Evolutionary conservation across 53 echinoderm and acorn worm genomes (phyloP), one percentile per base, ranked within the genome.

Genomic region (Pentamera pediparva): DNA sequence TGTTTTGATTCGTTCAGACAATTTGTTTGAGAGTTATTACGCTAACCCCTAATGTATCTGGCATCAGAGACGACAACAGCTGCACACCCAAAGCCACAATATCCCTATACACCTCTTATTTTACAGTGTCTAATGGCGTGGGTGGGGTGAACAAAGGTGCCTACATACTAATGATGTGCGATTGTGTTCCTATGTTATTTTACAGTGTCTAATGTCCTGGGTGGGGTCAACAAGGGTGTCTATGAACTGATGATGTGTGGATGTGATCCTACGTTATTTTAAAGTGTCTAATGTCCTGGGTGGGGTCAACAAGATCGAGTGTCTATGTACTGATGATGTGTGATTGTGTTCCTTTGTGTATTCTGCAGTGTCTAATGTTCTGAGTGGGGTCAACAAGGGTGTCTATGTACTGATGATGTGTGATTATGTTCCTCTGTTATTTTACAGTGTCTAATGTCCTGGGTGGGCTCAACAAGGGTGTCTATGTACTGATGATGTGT

Each of bases 391-490:
- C 13, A 96, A 96, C 75, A 87, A 83, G 75, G 96, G 96, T 57
- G 96, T 96, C 8, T 96, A 96, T 48, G 91, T 96, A 10, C 65
- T 93, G 59, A 84, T 93, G 84, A 33, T 21, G 18, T 47, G 39
- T 39, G 5, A 3, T 48, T 10, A 37, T 3, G 40, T 72, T 56
- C 34, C 19, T 83, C 47, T 64, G 0, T 53, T 76, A 45, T 65
- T 15, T 67, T 13, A 5, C 77, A 85, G 87, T 80, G 32, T 85
- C 85, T 39, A 87, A 90, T 65, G 83, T 96, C 1, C 79, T 96
- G 86, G 96, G 90, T 12, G 82, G 76, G 6, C 26, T 85, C 13
- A 96, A 96, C 75, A 87, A 83, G 75, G 96, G 96, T 57, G 96
- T 96, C 8, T 96, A 96, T 48, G 91, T 96, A 10, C 65, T 93